Base-by-base conservation (phyloP, 2,797 vertebrate genomes). In the Amphiprion clarkii region DNA sequence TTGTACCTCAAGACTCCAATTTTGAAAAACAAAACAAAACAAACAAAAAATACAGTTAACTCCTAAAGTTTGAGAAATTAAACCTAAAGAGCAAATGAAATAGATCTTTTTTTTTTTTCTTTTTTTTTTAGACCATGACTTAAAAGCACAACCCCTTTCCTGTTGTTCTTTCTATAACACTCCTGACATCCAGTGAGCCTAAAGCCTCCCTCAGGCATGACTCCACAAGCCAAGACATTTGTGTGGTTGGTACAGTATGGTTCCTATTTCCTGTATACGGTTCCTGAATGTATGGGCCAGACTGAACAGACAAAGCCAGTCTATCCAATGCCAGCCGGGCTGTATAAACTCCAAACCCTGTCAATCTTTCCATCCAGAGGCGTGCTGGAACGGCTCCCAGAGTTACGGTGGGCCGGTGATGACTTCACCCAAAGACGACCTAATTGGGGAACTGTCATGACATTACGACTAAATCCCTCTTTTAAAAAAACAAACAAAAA, bases 361-460 rank as follows among this genome's bases (percentile, higher is more conserved):
- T 74, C 49, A 17, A 79, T 87, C 59, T 91, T 92, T 93, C 89
- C 79, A 82, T 80, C 49, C 70, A 53, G 54, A 70, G 59, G 77
- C 67, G 39, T 23, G 40, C 72, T 92, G 87, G 88, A 90, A 82
- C 8, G 5, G 1, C 78, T 93, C 91, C 91, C 88, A 84, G 77
- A 89, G 65, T 84, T 71, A 83, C 39, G 61, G 63, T 70, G 67
- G 62, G 69, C 64, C 25, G 13, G 27, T 82, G 76, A 88, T 87
- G 82, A 90, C 83, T 89, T 92, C 33, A 82, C 82, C 76, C 69
- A 23, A 44, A 76, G 70, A 81, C 76, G 17, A 84, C 75, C 84
- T 89, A 85, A 93, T 87, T 90, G 88, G 74, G 79, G 66, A 90
- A 74, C 85, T 86, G 87, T 89, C 77, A 89, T 76, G 71, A 88